Evolutionary conservation across 2,113 vertebrate species (phyloP).

Genomic region (Cyprinodon brontotheroides): DNA sequence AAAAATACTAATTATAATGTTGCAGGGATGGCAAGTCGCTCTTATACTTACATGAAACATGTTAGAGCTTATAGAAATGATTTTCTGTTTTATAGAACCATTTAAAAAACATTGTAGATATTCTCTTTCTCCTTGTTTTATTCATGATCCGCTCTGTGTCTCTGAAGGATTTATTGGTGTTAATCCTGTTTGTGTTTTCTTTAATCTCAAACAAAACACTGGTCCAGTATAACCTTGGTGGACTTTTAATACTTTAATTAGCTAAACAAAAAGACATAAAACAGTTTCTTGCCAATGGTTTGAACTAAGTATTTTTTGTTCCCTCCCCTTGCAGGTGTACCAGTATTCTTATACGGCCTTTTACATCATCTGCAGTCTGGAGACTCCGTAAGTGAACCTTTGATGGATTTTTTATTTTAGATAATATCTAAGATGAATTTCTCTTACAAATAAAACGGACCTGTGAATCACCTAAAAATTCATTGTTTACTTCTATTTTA

Average conservation of each 20-base stretch:
- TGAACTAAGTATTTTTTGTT: not conserved
- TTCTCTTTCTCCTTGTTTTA: not conserved
- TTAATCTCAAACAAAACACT: constrained; percentile 1
- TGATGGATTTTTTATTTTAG: not conserved
- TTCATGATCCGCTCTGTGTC: not conserved
- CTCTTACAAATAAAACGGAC: not conserved
- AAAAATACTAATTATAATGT: not conserved
- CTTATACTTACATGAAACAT: not conserved
- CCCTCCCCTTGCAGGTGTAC: constrained; percentile 82
- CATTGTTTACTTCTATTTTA: not conserved
- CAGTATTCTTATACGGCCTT: constrained; percentile 91
- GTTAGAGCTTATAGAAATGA: not conserved
- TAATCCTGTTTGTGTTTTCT: not conserved
- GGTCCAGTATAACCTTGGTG: constrained; percentile 1
- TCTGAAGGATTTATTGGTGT: not conserved
- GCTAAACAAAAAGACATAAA: not conserved
- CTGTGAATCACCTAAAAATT: constrained; percentile 8
- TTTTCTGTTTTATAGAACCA: not conserved
- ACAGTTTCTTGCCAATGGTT: not conserved
- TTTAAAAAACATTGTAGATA: not conserved
- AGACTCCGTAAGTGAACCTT: constrained; percentile 77
- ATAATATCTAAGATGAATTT: constrained; percentile 22
- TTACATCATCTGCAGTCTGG: constrained; percentile 89
- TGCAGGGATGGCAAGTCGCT: not conserved
- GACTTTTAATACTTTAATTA: constrained; percentile 3